These are phyloP conservation scores for Danio choprae DNA, from an alignment of 2,797 vertebrate genomes.

Conservation along the genomic window DNA sequence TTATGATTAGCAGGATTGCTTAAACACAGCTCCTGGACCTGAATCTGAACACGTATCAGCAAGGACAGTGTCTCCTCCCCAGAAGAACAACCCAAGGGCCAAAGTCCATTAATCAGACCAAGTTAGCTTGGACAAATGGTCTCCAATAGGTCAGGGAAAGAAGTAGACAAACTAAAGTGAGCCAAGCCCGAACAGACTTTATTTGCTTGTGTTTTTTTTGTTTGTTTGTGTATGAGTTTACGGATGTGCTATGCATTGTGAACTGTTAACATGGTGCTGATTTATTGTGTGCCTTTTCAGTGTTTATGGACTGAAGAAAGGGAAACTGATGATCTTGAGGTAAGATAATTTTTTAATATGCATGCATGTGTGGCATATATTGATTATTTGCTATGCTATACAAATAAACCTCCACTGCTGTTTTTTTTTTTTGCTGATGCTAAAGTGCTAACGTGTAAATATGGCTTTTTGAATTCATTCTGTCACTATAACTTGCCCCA, in stretches of 20 bases:
- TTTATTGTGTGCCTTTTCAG: slow-evolving; percentile 83
- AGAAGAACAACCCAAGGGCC: slow-evolving; percentile 61
- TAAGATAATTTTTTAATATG: slow-evolving; percentile 67
- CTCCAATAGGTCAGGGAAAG: slow-evolving; percentile 19
- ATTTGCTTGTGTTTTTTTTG: not conserved
- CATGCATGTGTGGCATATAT: not conserved
- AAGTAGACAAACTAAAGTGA: not conserved
- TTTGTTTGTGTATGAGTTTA: slow-evolving; percentile 40
- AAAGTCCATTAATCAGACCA: slow-evolving; percentile 73
- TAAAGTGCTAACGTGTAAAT: not conserved
- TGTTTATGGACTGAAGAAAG: slow-evolving; percentile 78
- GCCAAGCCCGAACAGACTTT: not conserved
- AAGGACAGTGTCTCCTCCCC: slow-evolving; percentile 54
- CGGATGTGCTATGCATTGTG: slow-evolving; percentile 54
- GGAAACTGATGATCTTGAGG: slow-evolving; percentile 77
- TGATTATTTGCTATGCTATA: not conserved
- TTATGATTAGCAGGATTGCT: slow-evolving; percentile 77
- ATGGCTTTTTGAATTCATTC: not conserved
- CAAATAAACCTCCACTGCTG: not conserved
- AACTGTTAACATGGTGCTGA: slow-evolving; percentile 73
- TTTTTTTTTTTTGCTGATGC: not conserved
- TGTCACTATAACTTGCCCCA: not conserved
- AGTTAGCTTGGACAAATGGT: slow-evolving; percentile 57
- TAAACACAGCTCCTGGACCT: slow-evolving; percentile 63
- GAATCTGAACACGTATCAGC: slow-evolving; percentile 61